Conservation (phyloP, 2,113 vertebrate genomes). For the Neoarius graeffei region DNA sequence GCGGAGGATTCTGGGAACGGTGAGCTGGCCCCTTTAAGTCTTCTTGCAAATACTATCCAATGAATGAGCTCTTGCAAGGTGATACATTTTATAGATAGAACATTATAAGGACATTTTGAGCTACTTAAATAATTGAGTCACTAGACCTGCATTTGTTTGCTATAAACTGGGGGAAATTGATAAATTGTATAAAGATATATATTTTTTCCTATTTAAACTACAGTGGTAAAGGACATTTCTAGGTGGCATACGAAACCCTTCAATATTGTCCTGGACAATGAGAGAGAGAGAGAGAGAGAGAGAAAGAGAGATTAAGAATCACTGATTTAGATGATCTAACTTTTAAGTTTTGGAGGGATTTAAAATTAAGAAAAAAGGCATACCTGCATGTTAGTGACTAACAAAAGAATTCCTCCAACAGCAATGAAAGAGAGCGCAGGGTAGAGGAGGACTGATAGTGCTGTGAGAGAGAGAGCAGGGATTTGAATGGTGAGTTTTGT, state of each 20-base stretch:
- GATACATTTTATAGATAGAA: not conserved
- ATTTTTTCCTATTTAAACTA: not conserved
- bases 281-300: too few relatives aligned
- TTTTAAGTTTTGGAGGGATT: not conserved
- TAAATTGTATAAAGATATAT: not conserved
- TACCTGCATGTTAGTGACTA: conserved; percentile 95
- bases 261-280: not conserved
- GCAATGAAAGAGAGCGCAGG: conserved; percentile 80
- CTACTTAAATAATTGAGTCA: not conserved
- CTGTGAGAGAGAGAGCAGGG: conserved; percentile 61
- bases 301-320: too few relatives aligned
- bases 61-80: not conserved
- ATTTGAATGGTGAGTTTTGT: too few relatives aligned
- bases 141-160: not conserved
- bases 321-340: not conserved
- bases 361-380: not conserved
- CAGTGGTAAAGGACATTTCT: not conserved
- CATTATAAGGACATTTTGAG: not conserved
- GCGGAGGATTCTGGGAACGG: too few relatives aligned
- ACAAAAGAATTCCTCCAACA: conserved; percentile 82
- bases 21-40: too few relatives aligned
- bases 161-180: not conserved
- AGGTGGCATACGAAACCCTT: not conserved
- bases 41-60: not conserved
- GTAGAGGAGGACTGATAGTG: conserved; percentile 75